Evolutionary conservation across 1,140 invertebrate genomes (phyloP).

Genomic region (Hestina assimilis): DNA sequence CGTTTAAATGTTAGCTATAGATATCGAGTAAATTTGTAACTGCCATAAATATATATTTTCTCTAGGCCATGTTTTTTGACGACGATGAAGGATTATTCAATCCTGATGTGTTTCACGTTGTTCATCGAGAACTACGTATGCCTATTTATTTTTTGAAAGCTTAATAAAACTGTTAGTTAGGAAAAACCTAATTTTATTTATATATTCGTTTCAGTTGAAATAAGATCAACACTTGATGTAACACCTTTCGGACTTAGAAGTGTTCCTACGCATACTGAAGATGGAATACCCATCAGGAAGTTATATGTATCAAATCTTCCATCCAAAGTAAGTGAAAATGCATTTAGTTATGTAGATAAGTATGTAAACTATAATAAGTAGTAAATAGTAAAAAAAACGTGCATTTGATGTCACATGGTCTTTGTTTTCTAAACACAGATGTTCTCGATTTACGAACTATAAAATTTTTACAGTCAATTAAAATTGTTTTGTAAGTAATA

Average conservation of each 20-base stretch:
- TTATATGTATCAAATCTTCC: constrained; percentile 69
- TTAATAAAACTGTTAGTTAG: neutral
- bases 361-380: neutral
- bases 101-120: constrained; percentile 51
- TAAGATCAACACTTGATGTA: constrained; percentile 44
- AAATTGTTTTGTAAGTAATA: neutral
- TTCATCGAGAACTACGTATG: constrained; percentile 57
- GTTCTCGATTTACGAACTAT: neutral
- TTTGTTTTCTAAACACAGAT: too few relatives aligned
- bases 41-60: constrained; percentile 26
- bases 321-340: constrained; percentile 51
- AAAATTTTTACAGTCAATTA: neutral
- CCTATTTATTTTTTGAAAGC: constrained; percentile 9
- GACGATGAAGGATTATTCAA: constrained; percentile 46
- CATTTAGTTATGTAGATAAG: neutral
- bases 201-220: constrained; percentile 41
- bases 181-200: constrained; percentile 10
- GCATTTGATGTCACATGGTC: neutral
- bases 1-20: constrained; percentile 36
- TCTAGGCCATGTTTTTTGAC: constrained; percentile 57
- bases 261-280: constrained; percentile 71
- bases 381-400: neutral
- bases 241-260: constrained; percentile 42
- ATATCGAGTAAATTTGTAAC: constrained; percentile 21
- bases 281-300: constrained; percentile 73